Conservation (phyloP, 1,140 invertebrate genomes). For the Rhopalosiphum padi region DNA sequence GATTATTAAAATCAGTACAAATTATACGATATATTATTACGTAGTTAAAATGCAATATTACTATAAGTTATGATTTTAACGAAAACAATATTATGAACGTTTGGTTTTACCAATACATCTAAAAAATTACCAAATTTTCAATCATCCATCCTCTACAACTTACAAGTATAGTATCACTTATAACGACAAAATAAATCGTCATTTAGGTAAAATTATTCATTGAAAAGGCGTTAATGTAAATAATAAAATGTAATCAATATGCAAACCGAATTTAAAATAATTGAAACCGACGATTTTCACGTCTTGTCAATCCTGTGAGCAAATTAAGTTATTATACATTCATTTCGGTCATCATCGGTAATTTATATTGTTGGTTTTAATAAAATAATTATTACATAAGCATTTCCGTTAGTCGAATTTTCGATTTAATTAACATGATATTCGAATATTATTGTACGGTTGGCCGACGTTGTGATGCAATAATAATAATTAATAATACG, state of each 20-base stretch:
- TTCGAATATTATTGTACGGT: neutral
- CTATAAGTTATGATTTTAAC: neutral
- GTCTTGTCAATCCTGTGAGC: neutral
- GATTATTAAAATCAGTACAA: neutral
- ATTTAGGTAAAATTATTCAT: neutral
- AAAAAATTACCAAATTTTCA: neutral
- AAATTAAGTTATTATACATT: neutral
- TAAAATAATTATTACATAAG: neutral
- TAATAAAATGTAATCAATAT: neutral
- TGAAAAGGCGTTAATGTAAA: neutral
- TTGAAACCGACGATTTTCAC: neutral
- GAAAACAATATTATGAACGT: neutral
- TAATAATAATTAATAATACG: neutral
- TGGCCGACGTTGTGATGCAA: neutral
- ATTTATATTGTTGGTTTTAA: neutral
- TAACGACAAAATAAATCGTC: too few species aligned
- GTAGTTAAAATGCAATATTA: neutral
- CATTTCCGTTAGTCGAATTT: neutral
- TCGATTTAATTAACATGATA: constrained; percentile 18
- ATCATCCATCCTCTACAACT: neutral
- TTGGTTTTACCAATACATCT: neutral
- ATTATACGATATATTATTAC: neutral
- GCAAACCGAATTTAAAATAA: neutral
- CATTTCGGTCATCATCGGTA: neutral
- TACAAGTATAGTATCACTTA: neutral